Evolutionary conservation across 2,113 vertebrate genomes (phyloP).

Genomic region (Indicator indicator): DNA sequence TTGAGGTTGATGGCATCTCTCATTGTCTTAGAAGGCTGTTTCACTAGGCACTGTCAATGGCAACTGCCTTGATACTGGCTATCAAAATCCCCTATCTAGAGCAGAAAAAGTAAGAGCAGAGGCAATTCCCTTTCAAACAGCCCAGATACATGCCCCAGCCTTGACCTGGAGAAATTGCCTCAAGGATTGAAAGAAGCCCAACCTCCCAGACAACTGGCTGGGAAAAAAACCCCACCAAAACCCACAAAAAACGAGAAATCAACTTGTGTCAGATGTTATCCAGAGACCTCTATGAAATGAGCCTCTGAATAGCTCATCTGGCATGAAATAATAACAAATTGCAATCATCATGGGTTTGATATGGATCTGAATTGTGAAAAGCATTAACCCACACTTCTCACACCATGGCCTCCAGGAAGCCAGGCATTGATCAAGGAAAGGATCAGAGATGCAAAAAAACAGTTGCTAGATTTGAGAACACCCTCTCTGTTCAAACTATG

Average conservation of each 20-base stretch:
- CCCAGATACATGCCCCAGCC: background rate
- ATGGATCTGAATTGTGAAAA: background rate
- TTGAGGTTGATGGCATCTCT: background rate
- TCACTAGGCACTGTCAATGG: background rate
- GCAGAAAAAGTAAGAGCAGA: background rate
- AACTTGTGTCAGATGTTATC: background rate
- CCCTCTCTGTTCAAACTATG: background rate
- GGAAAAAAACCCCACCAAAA: background rate
- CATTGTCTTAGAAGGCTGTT: background rate
- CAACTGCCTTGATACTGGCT: background rate
- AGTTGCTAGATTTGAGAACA: background rate
- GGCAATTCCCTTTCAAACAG: background rate
- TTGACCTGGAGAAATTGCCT: background rate
- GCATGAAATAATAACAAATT: slow-evolving; percentile 15
- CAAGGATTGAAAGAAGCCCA: background rate
- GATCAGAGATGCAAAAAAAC: background rate
- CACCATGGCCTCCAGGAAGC: background rate
- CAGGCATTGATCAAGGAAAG: background rate
- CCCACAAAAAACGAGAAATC: background rate
- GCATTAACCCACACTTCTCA: background rate
- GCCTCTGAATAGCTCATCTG: background rate
- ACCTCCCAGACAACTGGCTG: background rate
- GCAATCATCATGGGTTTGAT: background rate
- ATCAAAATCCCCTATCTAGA: background rate
- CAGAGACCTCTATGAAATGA: background rate